Evolutionary conservation across 2,797 vertebrate genomes (phyloP), one percentile per base, ranked within the genome.

Genomic region (Eremophila alpestris): DNA sequence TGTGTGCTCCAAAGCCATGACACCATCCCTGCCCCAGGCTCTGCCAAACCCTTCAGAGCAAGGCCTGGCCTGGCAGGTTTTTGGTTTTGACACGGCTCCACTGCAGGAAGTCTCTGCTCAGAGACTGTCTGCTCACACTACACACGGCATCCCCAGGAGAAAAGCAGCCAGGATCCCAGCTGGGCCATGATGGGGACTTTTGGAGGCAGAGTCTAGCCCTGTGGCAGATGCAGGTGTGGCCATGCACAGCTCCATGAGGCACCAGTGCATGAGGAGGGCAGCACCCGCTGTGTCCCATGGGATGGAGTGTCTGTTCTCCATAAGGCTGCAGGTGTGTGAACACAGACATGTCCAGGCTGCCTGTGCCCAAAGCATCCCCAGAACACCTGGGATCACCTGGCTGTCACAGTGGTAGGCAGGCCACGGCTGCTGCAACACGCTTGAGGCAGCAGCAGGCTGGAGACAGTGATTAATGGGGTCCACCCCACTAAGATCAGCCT

Each of bases 131-230:
- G 78, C 78, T 94, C 2, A 0, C 2, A 6, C 56, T 54, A 19
- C 36, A 16, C 3, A 4, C 0, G 0, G 30, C 2, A 3, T 52
- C 38, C 54, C 6, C 0, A 52, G 29, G 36, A 46, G 73, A 56
- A 75, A 75, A 41, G 27, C 27, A 55, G 63, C 70, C 0, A 0
- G 24, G 36, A 30, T 67, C 43, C 69, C 4, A 2, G n/a, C 49
- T 24, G 36, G 55, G 64, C 83, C 15, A 2, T 0, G 4, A 16
- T 1, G 7, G 49, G 18, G 78, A 14, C 27, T 45, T 46, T 7
- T 12, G 48, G n/a, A 58, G 41, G 6, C 19, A 9, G 16, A 2
- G 21, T 41, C 10, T 43, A 88, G 34, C 43, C 24, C 34, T 1
- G 2, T 3, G 0, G 41, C 11, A 22, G 67, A 32, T 7, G 63